phyloP scores from a whole-genome alignment of 2,113 vertebrate species.

The Rhynchomys soricoides region DNA sequence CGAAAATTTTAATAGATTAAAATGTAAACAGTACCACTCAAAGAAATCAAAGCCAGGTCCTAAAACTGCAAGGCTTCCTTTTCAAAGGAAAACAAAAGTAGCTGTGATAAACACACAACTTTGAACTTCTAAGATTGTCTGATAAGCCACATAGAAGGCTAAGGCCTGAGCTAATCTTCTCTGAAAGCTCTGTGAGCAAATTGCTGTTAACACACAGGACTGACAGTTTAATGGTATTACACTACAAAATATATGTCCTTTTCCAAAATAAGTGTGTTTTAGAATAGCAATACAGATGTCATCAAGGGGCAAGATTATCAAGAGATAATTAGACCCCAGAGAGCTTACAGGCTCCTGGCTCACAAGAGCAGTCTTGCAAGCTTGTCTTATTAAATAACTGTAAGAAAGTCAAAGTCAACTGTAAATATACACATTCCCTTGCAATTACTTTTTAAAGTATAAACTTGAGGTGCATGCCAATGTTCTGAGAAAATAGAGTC shows the following conservation, averaged over 20 bases:
- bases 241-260: slow-evolving; percentile 77
- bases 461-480: slow-evolving; percentile 60
- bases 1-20: not conserved
- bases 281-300: slow-evolving; percentile 79
- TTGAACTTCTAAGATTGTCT: slow-evolving; percentile 61
- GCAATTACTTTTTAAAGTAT: slow-evolving; percentile 74
- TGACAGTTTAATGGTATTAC: slow-evolving; percentile 81
- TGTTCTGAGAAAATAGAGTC: slow-evolving; percentile 61
- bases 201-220: slow-evolving; percentile 73
- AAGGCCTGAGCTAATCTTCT: slow-evolving; percentile 71
- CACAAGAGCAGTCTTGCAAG: slow-evolving; percentile 58
- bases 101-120: slow-evolving; percentile 64
- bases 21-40: not conserved
- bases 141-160: slow-evolving; percentile 53
- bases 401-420: slow-evolving; percentile 75
- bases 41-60: not conserved
- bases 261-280: slow-evolving; percentile 79
- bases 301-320: slow-evolving; percentile 81
- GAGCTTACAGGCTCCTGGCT: slow-evolving; percentile 77
- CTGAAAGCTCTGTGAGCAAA: slow-evolving; percentile 73
- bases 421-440: slow-evolving; percentile 76
- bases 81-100: slow-evolving; percentile 21
- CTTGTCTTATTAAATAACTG: slow-evolving; percentile 78
- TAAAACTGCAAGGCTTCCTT: slow-evolving; percentile 4
- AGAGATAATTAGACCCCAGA: slow-evolving; percentile 78